Base-by-base conservation (phyloP, 1,140 invertebrate genomes). In the Gyrodactylus bullatarudis region DNA sequence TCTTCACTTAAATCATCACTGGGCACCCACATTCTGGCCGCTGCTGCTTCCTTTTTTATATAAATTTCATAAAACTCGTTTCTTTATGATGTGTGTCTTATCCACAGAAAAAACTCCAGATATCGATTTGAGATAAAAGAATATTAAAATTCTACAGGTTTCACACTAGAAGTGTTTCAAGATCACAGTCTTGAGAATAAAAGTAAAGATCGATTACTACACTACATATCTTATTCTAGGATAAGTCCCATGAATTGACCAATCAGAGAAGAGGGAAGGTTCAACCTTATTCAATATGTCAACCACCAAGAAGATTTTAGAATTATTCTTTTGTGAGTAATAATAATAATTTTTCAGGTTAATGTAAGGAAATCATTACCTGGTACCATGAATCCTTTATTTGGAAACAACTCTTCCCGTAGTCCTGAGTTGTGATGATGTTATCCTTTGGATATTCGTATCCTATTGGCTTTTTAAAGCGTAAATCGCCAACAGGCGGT, bases 1-100 rank as follows among this genome's bases (percentile, higher is more conserved):
- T 77, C 78, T 74, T 79, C 78, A 16, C 76, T 77, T 1, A 74
- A 22, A 71, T 73, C 20, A 23, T 21, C 27, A 1, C 8, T 73
- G 1, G 70, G n/a, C 1, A 69, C 8, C 73, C 73, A 74, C 73
- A 74, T 74, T 69, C 26, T 1, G 23, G 68, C 68, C 16, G 68
- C 73, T n/a, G 73, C 24, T 2, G 68, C 20, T 22, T 74, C 21
- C 21, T 54, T n/a, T n/a, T n/a, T n/a, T n/a, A n/a, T n/a, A n/a
- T n/a, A n/a, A n/a, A n/a, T n/a, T n/a, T n/a, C n/a, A n/a, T n/a
- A n/a, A n/a, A n/a, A n/a, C n/a, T n/a, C n/a, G n/a, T n/a, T n/a
- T n/a, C n/a, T n/a, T n/a, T n/a, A n/a, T n/a, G n/a, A n/a, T n/a
- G n/a, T n/a, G n/a, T n/a, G n/a, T n/a, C n/a, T n/a, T n/a, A n/a